Percentiles rank a stretch among this genome's conserved stretches.
Conservation (phyloP, 2,888 invertebrate genomes). For the Lithophane ornitopus region DNA sequence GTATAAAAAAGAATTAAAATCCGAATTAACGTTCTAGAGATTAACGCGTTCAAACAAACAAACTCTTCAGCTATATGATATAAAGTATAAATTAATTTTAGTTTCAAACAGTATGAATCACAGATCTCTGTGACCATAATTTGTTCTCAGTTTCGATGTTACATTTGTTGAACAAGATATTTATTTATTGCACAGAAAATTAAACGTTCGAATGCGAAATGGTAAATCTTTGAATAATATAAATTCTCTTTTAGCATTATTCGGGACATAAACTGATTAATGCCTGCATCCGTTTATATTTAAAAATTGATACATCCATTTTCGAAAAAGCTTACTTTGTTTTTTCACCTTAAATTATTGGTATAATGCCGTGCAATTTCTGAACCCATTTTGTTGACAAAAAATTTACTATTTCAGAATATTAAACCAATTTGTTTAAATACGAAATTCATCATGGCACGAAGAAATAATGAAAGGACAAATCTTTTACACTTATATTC, state of each 20-base stretch:
- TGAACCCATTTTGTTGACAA: slow-evolving; percentile 21
- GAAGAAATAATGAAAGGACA: background rate
- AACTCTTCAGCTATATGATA: background rate
- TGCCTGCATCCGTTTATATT: slow-evolving; percentile 8
- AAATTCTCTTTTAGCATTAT: slow-evolving; percentile 34
- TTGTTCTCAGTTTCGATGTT: slow-evolving; percentile 23
- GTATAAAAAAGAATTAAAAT: background rate
- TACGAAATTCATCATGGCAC: background rate
- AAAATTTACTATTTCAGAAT: background rate
- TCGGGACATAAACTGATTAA: slow-evolving; percentile 28
- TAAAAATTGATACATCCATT: slow-evolving; percentile 24
- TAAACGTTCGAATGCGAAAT: slow-evolving; percentile 25
- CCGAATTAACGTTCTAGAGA: background rate
- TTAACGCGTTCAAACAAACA: background rate
- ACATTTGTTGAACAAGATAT: slow-evolving; percentile 30
- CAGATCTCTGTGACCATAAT: slow-evolving; percentile 21
- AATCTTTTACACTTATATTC: background rate
- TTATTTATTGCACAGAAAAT: slow-evolving; percentile 24
- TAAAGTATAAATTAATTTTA: background rate
- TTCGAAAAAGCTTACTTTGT: slow-evolving; percentile 1
- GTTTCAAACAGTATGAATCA: slow-evolving; percentile 33
- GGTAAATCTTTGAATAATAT: slow-evolving; percentile 27
- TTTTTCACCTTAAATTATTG: slow-evolving; percentile 16
- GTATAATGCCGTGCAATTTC: slow-evolving; percentile 4
- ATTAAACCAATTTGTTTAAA: background rate